Conservation (phyloP, 2,888 invertebrate species). For the Clanis bilineata region DNA sequence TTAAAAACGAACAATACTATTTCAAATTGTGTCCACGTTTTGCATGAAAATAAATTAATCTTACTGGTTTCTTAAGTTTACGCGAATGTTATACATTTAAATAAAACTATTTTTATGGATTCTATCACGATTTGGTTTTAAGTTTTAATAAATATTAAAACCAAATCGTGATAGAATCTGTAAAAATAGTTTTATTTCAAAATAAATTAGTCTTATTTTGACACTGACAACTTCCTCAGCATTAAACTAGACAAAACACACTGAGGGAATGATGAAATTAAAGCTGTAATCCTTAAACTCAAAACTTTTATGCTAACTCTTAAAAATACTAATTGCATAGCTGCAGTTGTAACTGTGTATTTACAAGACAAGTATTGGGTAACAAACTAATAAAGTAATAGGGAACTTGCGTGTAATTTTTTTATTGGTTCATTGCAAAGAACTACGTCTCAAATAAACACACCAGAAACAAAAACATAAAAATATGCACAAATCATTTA, state of each 20-base stretch:
- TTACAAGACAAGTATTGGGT: background rate
- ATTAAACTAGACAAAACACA: slow-evolving; percentile 20
- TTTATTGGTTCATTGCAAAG: too few species aligned
- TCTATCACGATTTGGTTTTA: too few species aligned
- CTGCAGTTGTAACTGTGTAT: background rate
- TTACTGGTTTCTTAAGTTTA: too few species aligned
- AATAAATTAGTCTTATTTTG: slow-evolving; percentile 33
- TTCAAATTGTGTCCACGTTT: slow-evolving; percentile 49
- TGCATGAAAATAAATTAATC: slow-evolving; percentile 55
- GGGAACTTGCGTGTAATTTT: too few species aligned
- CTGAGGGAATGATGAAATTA: slow-evolving; percentile 23
- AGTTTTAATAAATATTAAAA: too few species aligned
- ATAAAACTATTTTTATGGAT: too few species aligned
- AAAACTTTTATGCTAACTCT: slow-evolving; percentile 12
- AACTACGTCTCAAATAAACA: too few species aligned
- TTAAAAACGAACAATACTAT: slow-evolving; percentile 45
- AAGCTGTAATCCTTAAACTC: slow-evolving; percentile 18
- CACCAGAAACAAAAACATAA: too few species aligned
- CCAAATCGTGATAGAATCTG: too few species aligned
- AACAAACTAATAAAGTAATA: background rate
- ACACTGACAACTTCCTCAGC: background rate
- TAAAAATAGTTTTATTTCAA: slow-evolving; percentile 67
- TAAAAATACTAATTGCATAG: background rate
- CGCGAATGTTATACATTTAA: too few species aligned
- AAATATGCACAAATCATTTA: too few species aligned